Conservation (phyloP, 2,113 vertebrate species). For the Naja naja region DNA sequence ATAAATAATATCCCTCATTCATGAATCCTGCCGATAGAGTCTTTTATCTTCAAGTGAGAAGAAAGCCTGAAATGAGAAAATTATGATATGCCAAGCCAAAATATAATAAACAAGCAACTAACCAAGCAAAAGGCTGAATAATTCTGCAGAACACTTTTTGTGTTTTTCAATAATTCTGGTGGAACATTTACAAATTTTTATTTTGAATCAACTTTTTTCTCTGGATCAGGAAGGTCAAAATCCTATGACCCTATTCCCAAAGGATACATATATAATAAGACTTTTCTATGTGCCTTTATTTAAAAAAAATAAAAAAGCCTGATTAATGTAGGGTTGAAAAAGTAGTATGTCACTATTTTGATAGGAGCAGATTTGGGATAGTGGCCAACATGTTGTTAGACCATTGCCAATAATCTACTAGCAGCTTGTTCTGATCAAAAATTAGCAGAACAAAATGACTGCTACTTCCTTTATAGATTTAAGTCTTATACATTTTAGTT, state of each 20-base stretch:
- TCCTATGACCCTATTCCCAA: background rate
- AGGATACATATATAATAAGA: background rate
- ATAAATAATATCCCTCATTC: constrained; percentile 76
- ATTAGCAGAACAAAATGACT: background rate
- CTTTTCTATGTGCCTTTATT: background rate
- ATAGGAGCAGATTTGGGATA: background rate
- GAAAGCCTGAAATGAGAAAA: constrained; percentile 60
- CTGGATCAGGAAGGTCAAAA: background rate
- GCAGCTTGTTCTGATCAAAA: background rate
- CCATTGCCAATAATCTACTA: background rate
- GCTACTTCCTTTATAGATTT: background rate
- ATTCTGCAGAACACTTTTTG: constrained; percentile 11
- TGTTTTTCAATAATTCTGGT: constrained; percentile 24
- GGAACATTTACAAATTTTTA: background rate
- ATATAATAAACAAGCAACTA: background rate
- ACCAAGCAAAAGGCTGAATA: constrained; percentile 35
- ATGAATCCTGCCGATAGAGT: constrained; percentile 67
- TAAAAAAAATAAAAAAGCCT: background rate
- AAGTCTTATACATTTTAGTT: background rate
- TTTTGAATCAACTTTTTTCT: background rate
- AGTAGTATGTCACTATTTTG: background rate
- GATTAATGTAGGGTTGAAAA: background rate
- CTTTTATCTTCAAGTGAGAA: constrained; percentile 67
- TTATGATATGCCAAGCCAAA: constrained; percentile 37
- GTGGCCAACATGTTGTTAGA: background rate